phyloP scores from a whole-genome alignment of 2,888 invertebrate species.

The Eulithis testata region DNA sequence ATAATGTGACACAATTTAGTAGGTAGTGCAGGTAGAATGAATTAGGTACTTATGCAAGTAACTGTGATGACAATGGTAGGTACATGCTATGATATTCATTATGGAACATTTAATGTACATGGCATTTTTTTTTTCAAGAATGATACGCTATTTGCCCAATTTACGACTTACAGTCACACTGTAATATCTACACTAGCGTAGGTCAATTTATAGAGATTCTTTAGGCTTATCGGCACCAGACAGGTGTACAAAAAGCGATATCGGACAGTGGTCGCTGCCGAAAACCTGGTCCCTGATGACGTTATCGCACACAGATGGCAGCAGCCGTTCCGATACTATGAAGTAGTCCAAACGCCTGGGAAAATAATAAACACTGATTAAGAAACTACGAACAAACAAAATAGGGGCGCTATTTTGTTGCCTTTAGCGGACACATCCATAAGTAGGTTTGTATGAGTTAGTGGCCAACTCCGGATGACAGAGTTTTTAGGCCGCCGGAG shows the following conservation, averaged over 20 bases:
- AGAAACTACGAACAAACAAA: not conserved
- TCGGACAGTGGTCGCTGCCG: conserved; percentile 99
- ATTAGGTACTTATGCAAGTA: no score
- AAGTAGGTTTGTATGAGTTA: no score
- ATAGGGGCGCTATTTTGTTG: not conserved
- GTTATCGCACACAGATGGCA: conserved; percentile 92
- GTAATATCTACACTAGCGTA: not conserved
- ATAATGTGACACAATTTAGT: no score
- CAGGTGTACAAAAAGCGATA: conserved; percentile 89
- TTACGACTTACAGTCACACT: not conserved
- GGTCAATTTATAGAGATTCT: conserved; percentile 51
- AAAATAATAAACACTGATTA: conserved; percentile 15
- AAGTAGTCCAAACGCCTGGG: conserved; percentile 98
- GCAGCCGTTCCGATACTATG: conserved; percentile 92
- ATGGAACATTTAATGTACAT: no score
- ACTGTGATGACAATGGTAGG: no score
- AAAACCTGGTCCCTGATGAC: conserved; percentile 91
- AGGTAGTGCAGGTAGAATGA: no score
- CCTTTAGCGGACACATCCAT: no score
- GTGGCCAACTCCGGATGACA: no score
- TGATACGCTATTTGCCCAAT: no score
- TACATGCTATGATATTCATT: no score
- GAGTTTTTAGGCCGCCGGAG: no score
- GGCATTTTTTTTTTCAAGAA: no score
- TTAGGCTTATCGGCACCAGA: conserved; percentile 76